Conservation (phyloP, 2,797 vertebrate species). For the Rhyacichthys aspro region DNA sequence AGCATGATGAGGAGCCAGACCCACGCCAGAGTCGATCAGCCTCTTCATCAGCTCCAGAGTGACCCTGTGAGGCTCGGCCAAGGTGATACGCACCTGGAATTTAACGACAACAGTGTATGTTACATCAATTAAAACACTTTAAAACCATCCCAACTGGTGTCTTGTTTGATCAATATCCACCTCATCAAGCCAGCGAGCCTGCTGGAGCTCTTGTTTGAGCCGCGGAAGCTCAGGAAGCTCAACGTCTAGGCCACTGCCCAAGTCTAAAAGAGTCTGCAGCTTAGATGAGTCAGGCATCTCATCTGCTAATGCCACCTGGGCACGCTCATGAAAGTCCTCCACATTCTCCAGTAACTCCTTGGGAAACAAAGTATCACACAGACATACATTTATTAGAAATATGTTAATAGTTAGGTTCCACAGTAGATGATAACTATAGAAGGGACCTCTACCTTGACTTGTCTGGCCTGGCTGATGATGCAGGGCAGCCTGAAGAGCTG, state of each 20-base stretch:
- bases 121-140: not conserved
- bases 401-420: not conserved
- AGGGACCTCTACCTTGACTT: slow-evolving; percentile 89
- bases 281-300: slow-evolving; percentile 94
- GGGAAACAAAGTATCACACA: not conserved
- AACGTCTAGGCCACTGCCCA: slow-evolving; percentile 93
- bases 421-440: not conserved
- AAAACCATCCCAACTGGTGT: not conserved
- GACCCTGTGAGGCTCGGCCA: slow-evolving; percentile 91
- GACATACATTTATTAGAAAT: not conserved
- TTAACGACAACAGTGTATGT: not conserved
- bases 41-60: slow-evolving; percentile 98
- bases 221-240: slow-evolving; percentile 94
- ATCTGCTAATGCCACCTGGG: slow-evolving; percentile 92
- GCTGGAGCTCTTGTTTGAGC: slow-evolving; percentile 95
- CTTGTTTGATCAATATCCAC: slow-evolving; percentile 27
- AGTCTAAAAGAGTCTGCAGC: slow-evolving; percentile 91
- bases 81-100: slow-evolving; percentile 85
- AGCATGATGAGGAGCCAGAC: slow-evolving; percentile 94
- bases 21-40: slow-evolving; percentile 95
- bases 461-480: slow-evolving; percentile 93
- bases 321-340: slow-evolving; percentile 96
- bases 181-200: slow-evolving; percentile 98
- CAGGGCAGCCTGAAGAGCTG: slow-evolving; percentile 95
- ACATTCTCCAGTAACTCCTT: slow-evolving; percentile 97